Evolutionary conservation across 1,140 invertebrate genomes (phyloP), one percentile per base, ranked within the genome.

Genomic region (Liolophura sinensis): DNA sequence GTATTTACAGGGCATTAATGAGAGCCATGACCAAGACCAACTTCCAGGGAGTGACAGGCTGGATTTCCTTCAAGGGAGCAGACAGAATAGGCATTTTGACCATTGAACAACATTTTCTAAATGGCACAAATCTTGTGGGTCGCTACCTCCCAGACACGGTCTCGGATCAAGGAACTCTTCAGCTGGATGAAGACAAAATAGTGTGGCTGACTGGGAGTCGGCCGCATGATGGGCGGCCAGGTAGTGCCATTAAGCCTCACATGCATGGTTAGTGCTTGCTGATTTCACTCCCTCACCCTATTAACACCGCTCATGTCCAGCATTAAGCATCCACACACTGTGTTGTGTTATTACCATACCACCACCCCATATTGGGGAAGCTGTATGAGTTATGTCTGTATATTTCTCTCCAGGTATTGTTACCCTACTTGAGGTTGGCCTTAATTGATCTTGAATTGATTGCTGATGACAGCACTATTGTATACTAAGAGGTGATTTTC

Each of bases 11-110:
- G 31, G 77, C 75, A 16, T 83, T 88, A 68, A 82, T 87, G 18
- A 71, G 85, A 9, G 77, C 86, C 31, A 77, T 88, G 22, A 83
- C 82, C 57, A 67, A 72, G 49, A 85, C 90, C 0, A 87, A 91
- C 73, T 94, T 93, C 75, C 76, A 88, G 31, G 92, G 93, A 3
- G 90, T 93, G 0, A 92, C 92, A 1, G 93, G 93, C 0, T 83
- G 86, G 48, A 90, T 94, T 5, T 87, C 88, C 65, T 94, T 94
- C 79, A 75, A 86, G 5, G 88, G 88, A 0, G 88, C 90, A 12
- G 92, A 92, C 1, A 84, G 92, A 40, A 85, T 89, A 56, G 90
- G 90, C 0, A 86, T 87, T 6, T 88, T 94, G 11, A 87, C 90
- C 71, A 86, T 94, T 15, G 82, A 89, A n/a, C 92, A 94, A 75